Evolutionary conservation across 2,888 invertebrate genomes (phyloP).

Genomic region (Shargacucullia verbasci): DNA sequence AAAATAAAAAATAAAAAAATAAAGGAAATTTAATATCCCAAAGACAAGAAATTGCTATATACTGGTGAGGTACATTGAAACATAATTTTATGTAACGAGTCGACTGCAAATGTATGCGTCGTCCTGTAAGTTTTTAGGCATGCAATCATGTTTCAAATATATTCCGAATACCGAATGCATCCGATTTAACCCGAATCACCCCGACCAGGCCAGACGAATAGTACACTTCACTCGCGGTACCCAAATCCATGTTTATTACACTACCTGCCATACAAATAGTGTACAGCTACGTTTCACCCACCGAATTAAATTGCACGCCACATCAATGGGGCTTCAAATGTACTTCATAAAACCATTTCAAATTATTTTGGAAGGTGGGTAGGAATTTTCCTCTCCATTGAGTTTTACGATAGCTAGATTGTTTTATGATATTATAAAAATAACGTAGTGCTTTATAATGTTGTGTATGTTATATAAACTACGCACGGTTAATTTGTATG

Average conservation of each 20-base stretch:
- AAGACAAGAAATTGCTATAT: no score
- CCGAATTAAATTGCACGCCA: constrained; percentile 33
- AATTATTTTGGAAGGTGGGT: constrained; percentile 2
- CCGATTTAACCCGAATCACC: constrained; percentile 14
- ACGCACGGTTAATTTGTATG: no score
- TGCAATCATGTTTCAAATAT: not conserved
- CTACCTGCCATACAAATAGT: constrained; percentile 21
- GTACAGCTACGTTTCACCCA: constrained; percentile 20
- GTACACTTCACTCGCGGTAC: constrained; percentile 47
- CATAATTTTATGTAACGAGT: no score
- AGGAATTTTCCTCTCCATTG: constrained; percentile 19
- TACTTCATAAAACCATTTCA: constrained; percentile 27
- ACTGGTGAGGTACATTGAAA: no score
- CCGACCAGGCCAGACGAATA: constrained; percentile 46
- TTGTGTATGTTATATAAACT: no score
- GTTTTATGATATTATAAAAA: no score
- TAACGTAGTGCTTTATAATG: no score
- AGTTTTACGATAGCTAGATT: constrained; percentile 11
- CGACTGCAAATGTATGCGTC: no score
- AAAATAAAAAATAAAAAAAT: no score
- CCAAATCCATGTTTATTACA: constrained; percentile 63
- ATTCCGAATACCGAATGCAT: constrained; percentile 14
- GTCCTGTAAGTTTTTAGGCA: no score
- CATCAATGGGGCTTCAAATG: constrained; percentile 24
- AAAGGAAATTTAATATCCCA: no score